These are phyloP conservation scores for Oreonectes daqikongensis DNA, from an alignment of 2,797 vertebrate genomes.

Conservation along the genomic window DNA sequence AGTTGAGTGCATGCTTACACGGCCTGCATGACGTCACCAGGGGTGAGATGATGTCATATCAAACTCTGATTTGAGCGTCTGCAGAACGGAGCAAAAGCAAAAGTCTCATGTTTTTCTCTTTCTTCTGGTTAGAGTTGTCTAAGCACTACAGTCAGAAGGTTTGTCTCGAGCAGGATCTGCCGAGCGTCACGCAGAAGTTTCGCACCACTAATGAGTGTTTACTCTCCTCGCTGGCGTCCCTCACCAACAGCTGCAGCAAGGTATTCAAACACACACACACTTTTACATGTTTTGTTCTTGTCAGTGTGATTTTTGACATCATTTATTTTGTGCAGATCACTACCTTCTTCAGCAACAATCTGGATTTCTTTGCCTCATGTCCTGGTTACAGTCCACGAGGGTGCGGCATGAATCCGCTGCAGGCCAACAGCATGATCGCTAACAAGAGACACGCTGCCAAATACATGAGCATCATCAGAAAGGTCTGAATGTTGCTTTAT, in stretches of 20 bases:
- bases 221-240: conserved; percentile 86
- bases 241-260: conserved; percentile 90
- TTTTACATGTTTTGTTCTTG: too few relatives aligned
- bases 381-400: conserved; percentile 86
- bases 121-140: conserved; percentile 82
- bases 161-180: conserved; percentile 87
- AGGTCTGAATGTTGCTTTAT: conserved; percentile 77
- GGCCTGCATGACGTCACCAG: conserved; percentile 87
- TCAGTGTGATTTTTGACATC: background rate
- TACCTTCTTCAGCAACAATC: conserved; percentile 95
- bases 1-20: conserved; percentile 86
- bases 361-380: conserved; percentile 87
- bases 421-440: conserved; percentile 89
- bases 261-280: conserved; percentile 70
- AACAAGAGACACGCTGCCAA: conserved; percentile 90
- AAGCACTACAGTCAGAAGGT: conserved; percentile 96
- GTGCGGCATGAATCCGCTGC: conserved; percentile 82
- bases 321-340: conserved; percentile 82
- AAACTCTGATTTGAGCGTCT: too few relatives aligned
- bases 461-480: conserved; percentile 84
- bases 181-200: conserved; percentile 93
- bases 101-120: background rate
- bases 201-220: conserved; percentile 95
- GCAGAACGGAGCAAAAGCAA: too few relatives aligned
- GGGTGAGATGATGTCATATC: conserved; percentile 76